A percentile compares a stretch with the other conserved stretches of the same genome.
phyloP scores from a whole-genome alignment of 2,113 vertebrate genomes.

The Craseonycteris thonglongyai region DNA sequence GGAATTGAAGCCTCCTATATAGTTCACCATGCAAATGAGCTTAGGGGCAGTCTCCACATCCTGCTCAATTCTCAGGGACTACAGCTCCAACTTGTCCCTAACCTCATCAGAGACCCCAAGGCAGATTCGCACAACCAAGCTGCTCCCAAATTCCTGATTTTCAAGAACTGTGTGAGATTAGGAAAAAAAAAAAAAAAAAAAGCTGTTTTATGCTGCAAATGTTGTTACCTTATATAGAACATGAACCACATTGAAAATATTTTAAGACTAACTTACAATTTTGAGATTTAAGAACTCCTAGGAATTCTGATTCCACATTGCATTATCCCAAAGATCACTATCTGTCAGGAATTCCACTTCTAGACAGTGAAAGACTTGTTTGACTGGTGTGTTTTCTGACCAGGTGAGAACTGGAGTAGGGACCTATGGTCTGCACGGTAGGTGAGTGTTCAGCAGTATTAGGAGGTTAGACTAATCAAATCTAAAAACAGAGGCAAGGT shows the following conservation, averaged over 20 bases:
- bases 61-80: neutral
- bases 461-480: neutral
- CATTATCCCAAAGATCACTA: neutral
- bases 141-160: neutral
- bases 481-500: neutral
- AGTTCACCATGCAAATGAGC: neutral
- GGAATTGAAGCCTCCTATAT: neutral
- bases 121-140: neutral
- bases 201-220: no score
- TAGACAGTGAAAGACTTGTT: neutral
- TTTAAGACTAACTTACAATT: neutral
- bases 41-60: neutral
- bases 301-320: neutral
- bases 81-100: neutral
- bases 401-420: neutral
- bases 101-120: neutral
- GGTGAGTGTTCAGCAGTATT: neutral
- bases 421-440: neutral
- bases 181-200: no score
- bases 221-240: neutral
- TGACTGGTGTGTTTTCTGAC: neutral
- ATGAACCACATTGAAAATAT: neutral
- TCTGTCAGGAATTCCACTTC: neutral
- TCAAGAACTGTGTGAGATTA: neutral
- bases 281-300: neutral